Evolutionary conservation across 2,797 vertebrate species (phyloP), one percentile per base, ranked within the genome.

Genomic region (Philypnodon macrostomus): DNA sequence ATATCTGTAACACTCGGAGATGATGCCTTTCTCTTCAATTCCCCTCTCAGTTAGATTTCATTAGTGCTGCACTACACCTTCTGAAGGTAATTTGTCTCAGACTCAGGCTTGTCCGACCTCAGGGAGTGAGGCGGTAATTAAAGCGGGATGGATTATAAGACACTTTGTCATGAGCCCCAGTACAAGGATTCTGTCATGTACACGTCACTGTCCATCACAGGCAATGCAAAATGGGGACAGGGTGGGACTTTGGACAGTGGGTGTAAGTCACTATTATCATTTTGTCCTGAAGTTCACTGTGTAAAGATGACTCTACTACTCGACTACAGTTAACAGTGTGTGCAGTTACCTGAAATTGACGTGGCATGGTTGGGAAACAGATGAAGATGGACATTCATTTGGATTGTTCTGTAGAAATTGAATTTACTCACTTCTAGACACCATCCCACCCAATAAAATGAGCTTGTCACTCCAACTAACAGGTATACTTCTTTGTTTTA

Each of bases 1-100:
- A 57, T 53, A 54, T 53, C 63, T 10, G 14, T 36, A 44, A 73
- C 50, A 40, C 48, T 45, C 33, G 27, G 18, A 63, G 24, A 63
- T 49, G 23, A 73, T 34, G 34, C 46, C 51, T 52, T 61, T 61
- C 45, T 30, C 14, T 45, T 58, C 52, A 63, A 51, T 67, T 69
- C 58, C 56, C 63, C 23, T 64, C 58, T 61, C 53, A 34, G 44
- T 73, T 60, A 52, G 54, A 38, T 79, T 72, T 72, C 49, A 80
- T 77, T 76, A 65, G 71, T 39, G 44, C 32, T 15, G 18, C 37
- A 27, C 39, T 49, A 45, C 39, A 55, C 45, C 49, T 48, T 47
- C 38, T 24, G 62, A 41, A 58, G 48, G 51, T 59, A 41, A 72
- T 67, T 58, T 51, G 37, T 64, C 56, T 56, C 19, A n/a, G 38